phyloP scores from a whole-genome alignment of 1,140 invertebrate genomes.

The Trachelipus rathkii region DNA sequence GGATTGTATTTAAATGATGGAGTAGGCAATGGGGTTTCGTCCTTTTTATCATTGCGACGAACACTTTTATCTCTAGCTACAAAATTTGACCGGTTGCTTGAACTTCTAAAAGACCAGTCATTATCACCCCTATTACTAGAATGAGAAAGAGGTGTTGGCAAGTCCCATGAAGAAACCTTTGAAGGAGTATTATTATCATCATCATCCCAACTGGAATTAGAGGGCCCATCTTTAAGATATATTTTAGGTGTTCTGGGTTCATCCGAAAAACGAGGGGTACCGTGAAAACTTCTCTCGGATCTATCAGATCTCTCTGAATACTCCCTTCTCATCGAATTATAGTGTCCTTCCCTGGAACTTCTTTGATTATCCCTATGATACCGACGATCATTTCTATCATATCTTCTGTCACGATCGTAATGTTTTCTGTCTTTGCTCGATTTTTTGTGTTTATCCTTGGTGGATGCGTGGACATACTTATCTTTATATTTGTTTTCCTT shows the following conservation, averaged over 20 bases:
- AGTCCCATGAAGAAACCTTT: constrained; percentile 80
- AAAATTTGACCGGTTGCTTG: not conserved
- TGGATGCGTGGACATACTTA: constrained; percentile 53
- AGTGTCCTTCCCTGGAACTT: constrained; percentile 43
- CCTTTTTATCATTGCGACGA: constrained; percentile 25
- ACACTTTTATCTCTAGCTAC: constrained; percentile 24
- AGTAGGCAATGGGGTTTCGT: constrained; percentile 68
- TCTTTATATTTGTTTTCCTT: constrained; percentile 55
- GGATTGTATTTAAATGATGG: constrained; percentile 80
- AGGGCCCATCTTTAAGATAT: constrained; percentile 39
- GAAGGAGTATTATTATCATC: constrained; percentile 57
- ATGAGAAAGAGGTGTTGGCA: constrained; percentile 72
- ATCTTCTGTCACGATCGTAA: constrained; percentile 3
- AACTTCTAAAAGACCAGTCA: constrained; percentile 43
- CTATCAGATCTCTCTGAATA: constrained; percentile 29
- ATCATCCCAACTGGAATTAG: constrained; percentile 66
- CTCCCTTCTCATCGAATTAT: constrained; percentile 44
- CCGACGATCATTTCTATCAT: constrained; percentile 1
- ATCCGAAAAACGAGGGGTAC: constrained; percentile 43
- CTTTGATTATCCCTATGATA: constrained; percentile 16
- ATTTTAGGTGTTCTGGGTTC: constrained; percentile 42
- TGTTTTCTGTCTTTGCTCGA: constrained; percentile 48
- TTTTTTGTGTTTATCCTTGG: constrained; percentile 52
- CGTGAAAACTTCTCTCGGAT: constrained; percentile 20
- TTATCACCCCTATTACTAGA: constrained; percentile 53